Percentiles rank a stretch among this genome's conserved stretches.
Evolutionary conservation across 2,113 vertebrate species (phyloP).

Genomic region (Larimichthys polyactis): DNA sequence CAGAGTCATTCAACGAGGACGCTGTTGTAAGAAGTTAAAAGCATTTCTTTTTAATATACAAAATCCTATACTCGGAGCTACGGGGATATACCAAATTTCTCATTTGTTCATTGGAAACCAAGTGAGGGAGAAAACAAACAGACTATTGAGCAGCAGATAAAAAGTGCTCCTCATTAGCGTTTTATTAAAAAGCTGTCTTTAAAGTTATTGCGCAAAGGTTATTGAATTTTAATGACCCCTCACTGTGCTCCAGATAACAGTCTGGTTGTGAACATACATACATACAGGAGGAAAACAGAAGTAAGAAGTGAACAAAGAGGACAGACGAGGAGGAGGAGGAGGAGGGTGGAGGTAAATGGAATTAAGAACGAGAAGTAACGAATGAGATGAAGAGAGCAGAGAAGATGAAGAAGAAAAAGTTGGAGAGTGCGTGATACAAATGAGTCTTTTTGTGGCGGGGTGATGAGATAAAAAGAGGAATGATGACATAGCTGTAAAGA

Average conservation of each 20-base stretch:
- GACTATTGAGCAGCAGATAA: slow-evolving; percentile 13
- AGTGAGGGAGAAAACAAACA: slow-evolving; percentile 41
- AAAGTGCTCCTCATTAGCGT: slow-evolving; percentile 48
- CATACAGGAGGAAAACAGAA: slow-evolving; percentile 8
- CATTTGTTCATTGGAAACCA: slow-evolving; percentile 28
- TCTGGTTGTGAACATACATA: slow-evolving; percentile 10
- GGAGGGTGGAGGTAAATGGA: background rate
- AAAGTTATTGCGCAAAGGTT: slow-evolving; percentile 58
- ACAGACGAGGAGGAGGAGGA: background rate
- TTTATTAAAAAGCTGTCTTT: slow-evolving; percentile 58
- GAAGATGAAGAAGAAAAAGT: background rate
- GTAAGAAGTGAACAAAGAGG: background rate
- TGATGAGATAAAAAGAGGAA: slow-evolving; percentile 43
- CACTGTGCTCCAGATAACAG: slow-evolving; percentile 50
- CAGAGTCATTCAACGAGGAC: background rate
- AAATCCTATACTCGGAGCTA: background rate
- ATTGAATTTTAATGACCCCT: slow-evolving; percentile 66
- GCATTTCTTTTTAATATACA: slow-evolving; percentile 3
- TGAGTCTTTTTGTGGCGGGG: slow-evolving; percentile 27
- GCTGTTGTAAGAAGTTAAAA: background rate
- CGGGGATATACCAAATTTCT: background rate
- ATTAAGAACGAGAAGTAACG: background rate
- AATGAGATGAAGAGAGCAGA: background rate
- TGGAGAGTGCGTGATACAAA: slow-evolving; percentile 23
- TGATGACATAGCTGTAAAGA: slow-evolving; percentile 47